Evolutionary conservation across 1,140 invertebrate species (phyloP).

Genomic region (Orius insidiosus): DNA sequence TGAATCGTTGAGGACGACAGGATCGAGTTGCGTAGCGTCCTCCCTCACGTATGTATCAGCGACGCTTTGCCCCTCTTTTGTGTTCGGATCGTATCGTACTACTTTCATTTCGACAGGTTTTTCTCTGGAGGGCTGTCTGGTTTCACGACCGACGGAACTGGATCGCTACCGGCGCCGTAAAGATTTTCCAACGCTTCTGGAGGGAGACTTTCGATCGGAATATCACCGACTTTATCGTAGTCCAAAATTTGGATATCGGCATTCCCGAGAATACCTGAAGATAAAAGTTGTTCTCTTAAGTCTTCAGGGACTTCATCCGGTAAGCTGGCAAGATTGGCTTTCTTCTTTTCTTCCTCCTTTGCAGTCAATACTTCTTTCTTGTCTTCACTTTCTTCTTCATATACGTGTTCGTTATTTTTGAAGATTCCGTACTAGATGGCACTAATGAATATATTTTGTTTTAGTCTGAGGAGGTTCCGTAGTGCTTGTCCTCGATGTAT

Average conservation of each 20-base stretch:
- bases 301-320: slow-evolving; percentile 77
- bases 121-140: slow-evolving; percentile 14
- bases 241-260: slow-evolving; percentile 71
- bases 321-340: slow-evolving; percentile 39
- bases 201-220: slow-evolving; percentile 62
- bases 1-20: slow-evolving; percentile 49
- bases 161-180: slow-evolving; percentile 44
- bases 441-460: slow-evolving; percentile 20
- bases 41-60: slow-evolving; percentile 52
- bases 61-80: slow-evolving; percentile 47
- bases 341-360: slow-evolving; percentile 30
- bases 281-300: slow-evolving; percentile 59
- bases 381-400: slow-evolving; percentile 22
- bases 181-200: slow-evolving; percentile 70
- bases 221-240: slow-evolving; percentile 76
- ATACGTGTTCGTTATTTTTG: slow-evolving; percentile 16
- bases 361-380: slow-evolving; percentile 3
- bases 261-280: slow-evolving; percentile 67
- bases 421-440: slow-evolving; percentile 17
- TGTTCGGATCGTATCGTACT: slow-evolving; percentile 56
- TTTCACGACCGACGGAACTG: slow-evolving; percentile 20
- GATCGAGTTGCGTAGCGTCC: slow-evolving; percentile 51
- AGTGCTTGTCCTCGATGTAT: slow-evolving; percentile 7
- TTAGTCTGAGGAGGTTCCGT: slow-evolving; percentile 19
- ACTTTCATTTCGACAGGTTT: slow-evolving; percentile 59